A percentile compares a stretch with the other conserved stretches of the same genome.
Conservation (phyloP, 2,888 invertebrate genomes). For the Ypsolopha sequella region DNA sequence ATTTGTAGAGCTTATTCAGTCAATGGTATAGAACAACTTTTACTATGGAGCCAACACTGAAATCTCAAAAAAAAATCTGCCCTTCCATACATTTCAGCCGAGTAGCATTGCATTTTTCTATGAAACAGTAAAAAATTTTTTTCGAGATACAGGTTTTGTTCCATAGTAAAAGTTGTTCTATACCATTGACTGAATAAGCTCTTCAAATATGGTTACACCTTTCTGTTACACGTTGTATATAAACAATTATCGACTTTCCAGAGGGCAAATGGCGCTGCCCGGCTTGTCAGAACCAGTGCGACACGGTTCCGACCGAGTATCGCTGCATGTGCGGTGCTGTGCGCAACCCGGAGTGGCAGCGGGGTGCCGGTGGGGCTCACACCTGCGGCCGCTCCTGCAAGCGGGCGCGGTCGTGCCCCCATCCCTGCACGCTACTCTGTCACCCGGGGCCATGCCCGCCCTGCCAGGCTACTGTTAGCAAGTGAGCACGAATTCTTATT, state of each 20-base stretch:
- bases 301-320: slow-evolving; percentile 83
- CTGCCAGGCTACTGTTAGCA: slow-evolving; percentile 81
- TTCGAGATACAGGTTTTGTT: too few species aligned
- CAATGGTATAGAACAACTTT: too few species aligned
- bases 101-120: too few species aligned
- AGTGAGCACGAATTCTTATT: slow-evolving; percentile 29
- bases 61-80: too few species aligned
- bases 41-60: too few species aligned
- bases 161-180: too few species aligned
- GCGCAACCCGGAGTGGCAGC: slow-evolving; percentile 80
- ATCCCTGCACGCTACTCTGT: slow-evolving; percentile 84
- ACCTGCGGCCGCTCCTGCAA: slow-evolving; percentile 91
- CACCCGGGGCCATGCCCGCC: slow-evolving; percentile 97
- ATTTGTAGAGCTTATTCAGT: too few species aligned
- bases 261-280: slow-evolving; percentile 95
- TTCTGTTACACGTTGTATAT: too few species aligned
- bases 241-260: slow-evolving; percentile 13
- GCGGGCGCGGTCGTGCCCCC: slow-evolving; percentile 68
- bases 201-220: too few species aligned
- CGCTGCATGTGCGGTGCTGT: slow-evolving; percentile 91
- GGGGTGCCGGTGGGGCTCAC: slow-evolving; percentile 81
- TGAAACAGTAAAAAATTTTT: too few species aligned
- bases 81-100: too few species aligned
- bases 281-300: slow-evolving; percentile 89
- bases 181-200: too few species aligned